Percentiles rank a stretch among this genome's conserved stretches.
These are phyloP conservation scores for Adelges cooleyi DNA, from an alignment of 1,140 invertebrate genomes.

Conservation along the genomic window DNA sequence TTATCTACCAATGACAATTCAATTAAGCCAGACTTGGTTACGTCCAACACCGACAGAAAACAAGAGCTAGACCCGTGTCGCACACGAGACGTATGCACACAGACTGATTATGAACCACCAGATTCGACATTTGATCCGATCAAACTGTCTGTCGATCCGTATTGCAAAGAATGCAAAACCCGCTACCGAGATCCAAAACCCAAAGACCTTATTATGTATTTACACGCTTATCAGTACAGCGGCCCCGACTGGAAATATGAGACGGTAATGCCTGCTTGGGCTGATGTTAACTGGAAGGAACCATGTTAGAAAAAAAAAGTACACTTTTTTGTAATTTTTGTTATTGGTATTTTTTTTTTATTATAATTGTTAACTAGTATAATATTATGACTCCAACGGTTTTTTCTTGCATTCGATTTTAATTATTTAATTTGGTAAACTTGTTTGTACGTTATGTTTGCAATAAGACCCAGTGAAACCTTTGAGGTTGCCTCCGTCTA, in stretches of 20 bases:
- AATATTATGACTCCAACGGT: too few species aligned
- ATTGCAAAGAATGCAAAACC: constrained; percentile 86
- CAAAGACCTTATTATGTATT: constrained; percentile 83
- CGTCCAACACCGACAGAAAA: not conserved
- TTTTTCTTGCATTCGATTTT: too few species aligned
- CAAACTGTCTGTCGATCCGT: constrained; percentile 64
- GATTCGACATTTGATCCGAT: constrained; percentile 54
- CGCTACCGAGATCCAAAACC: constrained; percentile 81
- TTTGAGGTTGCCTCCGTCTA: too few species aligned
- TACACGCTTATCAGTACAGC: constrained; percentile 63
- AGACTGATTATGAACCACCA: constrained; percentile 63
- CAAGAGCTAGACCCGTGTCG: not conserved
- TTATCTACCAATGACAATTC: not conserved
- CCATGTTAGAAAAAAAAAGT: too few species aligned
- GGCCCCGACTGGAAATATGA: constrained; percentile 81
- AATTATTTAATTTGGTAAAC: too few species aligned
- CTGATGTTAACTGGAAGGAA: constrained; percentile 64
- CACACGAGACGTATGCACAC: constrained; percentile 53
- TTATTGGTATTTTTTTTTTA: too few species aligned
- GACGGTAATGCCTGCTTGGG: constrained; percentile 79
- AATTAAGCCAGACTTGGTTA: too few species aligned
- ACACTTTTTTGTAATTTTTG: too few species aligned
- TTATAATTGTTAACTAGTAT: too few species aligned
- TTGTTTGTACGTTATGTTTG: too few species aligned
- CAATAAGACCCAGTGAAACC: too few species aligned